These are phyloP conservation scores for Alauda arvensis DNA, from an alignment of 2,797 vertebrate species.

Conservation along the genomic window DNA sequence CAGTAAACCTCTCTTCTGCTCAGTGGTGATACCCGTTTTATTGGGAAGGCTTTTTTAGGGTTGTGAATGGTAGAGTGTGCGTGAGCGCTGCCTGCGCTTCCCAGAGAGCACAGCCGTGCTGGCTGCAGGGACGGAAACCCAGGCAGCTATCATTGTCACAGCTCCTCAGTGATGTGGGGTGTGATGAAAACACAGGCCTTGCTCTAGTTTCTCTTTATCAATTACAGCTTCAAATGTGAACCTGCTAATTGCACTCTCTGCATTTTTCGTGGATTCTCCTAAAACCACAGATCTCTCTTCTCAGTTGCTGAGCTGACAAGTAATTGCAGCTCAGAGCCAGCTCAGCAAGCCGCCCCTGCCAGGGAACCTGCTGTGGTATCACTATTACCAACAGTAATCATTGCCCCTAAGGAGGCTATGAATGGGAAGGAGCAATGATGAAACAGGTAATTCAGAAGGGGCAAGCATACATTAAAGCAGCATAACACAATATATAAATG, in stretches of 20 bases:
- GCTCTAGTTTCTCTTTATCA: neutral
- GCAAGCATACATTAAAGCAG: constrained; percentile 38
- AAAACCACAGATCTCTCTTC: constrained; percentile 29
- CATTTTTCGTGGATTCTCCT: constrained; percentile 32
- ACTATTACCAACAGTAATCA: constrained; percentile 52
- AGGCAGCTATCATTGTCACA: neutral
- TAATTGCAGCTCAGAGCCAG: constrained; percentile 54
- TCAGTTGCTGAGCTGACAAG: constrained; percentile 37
- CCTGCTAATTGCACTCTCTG: constrained; percentile 27
- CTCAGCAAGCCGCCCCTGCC: constrained; percentile 43
- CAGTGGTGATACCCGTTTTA: neutral
- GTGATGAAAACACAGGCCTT: constrained; percentile 18
- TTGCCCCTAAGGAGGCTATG: constrained; percentile 42
- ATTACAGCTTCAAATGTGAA: constrained; percentile 12
- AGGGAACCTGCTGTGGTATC: constrained; percentile 55
- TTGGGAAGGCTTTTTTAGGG: neutral
- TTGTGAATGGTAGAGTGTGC: neutral
- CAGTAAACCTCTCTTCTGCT: neutral
- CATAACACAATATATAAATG: constrained; percentile 44
- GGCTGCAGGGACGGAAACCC: neutral
- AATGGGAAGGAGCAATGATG: constrained; percentile 51
- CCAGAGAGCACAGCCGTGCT: neutral
- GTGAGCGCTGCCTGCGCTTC: neutral
- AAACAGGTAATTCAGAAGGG: constrained; percentile 33
- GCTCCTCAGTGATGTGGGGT: neutral